Base-by-base conservation (phyloP, 2,113 vertebrate species). In the Willisornis vidua region DNA sequence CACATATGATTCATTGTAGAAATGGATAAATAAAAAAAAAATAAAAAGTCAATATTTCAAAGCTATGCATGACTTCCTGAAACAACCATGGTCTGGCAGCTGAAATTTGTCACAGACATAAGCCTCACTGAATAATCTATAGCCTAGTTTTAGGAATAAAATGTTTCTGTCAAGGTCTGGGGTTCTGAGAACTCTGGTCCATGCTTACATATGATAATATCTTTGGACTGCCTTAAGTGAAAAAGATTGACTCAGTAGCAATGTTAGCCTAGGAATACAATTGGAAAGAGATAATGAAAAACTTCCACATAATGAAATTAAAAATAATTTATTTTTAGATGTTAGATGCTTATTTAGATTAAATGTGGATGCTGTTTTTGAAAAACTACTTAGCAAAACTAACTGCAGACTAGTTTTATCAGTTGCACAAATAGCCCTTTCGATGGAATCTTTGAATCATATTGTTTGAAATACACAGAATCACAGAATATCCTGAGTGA, bases 191-290 rank as follows among this genome's bases (percentile, higher is more conserved):
- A 57, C 7, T 41, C 26, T 72, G 26, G 9, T 52, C 35, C 59
- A 14, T 84, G 52, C 31, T 37, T 66, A 35, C 15, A 67, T 51
- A 33, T 23, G 10, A 48, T 41, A 73, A 85, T 35, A 85, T 24
- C 6, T 65, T 83, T 78, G 41, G 35, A 49, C 57, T 71, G 37
- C 11, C 75, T 51, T 63, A 59, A 78, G 14, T 57, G 66, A 59
- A 83, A 89, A 89, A 14, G 24, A 65, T 62, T 63, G 26, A 13
- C 16, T 65, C 9, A 84, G 45, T 71, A 84, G 33, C 1, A 74
- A 52, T 0, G 0, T 84, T 78, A 67, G 19, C 23, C 8, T 63
- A 87, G 22, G 4, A 55, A 1, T 43, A 71, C 29, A 63, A 58
- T 3, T 55, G 35, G 35, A 83, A 92, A 83, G 11, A 85, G 14